Base-by-base conservation (phyloP, 2,888 invertebrate genomes). In the Himalopsyche kuldschensis region DNA sequence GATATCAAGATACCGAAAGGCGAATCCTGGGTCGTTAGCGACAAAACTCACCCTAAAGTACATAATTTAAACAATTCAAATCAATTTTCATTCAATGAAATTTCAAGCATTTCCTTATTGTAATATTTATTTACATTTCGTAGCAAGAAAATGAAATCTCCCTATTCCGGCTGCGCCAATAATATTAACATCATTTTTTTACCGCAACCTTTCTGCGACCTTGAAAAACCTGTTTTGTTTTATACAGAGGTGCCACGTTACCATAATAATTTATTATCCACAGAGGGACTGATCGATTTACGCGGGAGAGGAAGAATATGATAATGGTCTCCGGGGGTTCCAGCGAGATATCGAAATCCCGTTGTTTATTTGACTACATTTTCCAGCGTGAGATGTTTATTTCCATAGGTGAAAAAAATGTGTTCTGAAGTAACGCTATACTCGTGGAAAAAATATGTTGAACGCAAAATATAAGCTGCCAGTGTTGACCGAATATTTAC, bases 321-420 rank as follows among this genome's bases (percentile, higher is more conserved):
- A 82, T 82, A 82, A 82, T 78, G 82, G 63, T 79, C 79, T 69
- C 79, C 27, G 20, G 82, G 78, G 82, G 69, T 79, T 48, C 48
- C 78, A 27, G 35, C 20, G 75, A 35, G 78, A 82, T 82, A 82
- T 82, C 78, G 82, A 82, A 82, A 82, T 3, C 55, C 24, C 20
- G 55, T 55, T 55, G 55, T 55, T 55, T 55, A 55, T 55, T 55
- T 55, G 55, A 55, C 55, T 55, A 55, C 55, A 55, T 55, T 55
- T 55, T 55, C 55, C 24, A 15, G 55, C 5, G 24, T 55, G 55
- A 55, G 20, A 20, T 55, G 55, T 55, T 55, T 55, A 55, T 55
- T 55, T 55, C 55, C 20, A 55, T 20, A 55, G 55, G 55, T 55
- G 10, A 20, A 20, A 20, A 55, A 55, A 55, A 55, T 55, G 20